These are phyloP conservation scores for Somateria mollissima DNA, from an alignment of 2,797 vertebrate species.

Conservation along the genomic window DNA sequence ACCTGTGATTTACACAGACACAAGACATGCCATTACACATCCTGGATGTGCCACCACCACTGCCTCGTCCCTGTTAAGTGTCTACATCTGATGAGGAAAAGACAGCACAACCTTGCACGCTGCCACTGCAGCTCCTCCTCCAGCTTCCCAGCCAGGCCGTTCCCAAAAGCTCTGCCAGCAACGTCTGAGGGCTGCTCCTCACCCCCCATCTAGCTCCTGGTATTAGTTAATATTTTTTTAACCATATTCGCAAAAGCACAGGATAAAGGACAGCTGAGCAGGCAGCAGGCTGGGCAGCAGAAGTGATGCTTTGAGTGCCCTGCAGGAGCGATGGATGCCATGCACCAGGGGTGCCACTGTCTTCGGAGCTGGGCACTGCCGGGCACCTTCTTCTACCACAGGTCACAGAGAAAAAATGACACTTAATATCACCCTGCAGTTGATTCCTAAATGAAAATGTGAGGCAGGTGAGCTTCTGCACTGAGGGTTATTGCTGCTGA, in stretches of 20 bases:
- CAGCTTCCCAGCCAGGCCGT: not conserved
- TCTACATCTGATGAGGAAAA: not conserved
- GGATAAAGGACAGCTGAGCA: not conserved
- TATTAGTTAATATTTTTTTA: not conserved
- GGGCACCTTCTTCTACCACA: not conserved
- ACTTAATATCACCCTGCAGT: not conserved
- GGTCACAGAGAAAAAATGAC: not conserved
- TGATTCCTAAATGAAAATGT: not conserved
- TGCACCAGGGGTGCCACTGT: fast-evolving
- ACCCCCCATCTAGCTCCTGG: not conserved
- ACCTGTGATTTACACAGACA: fast-evolving
- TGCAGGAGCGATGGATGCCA: not conserved
- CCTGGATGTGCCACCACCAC: not conserved
- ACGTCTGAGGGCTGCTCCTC: not conserved
- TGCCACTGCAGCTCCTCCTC: not conserved
- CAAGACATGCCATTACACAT: not conserved
- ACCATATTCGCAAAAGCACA: not conserved
- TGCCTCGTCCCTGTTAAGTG: not conserved
- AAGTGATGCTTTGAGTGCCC: not conserved
- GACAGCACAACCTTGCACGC: not conserved
- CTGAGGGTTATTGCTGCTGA: not conserved
- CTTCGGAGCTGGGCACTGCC: not conserved
- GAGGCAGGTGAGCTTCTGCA: not conserved
- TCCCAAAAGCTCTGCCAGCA: not conserved
- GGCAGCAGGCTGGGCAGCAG: not conserved